A percentile compares a stretch with the other conserved stretches of the same genome.
Evolutionary conservation across 92 coral and sea anemone genomes (phyloP).

Genomic region (Pocillopora grandis): DNA sequence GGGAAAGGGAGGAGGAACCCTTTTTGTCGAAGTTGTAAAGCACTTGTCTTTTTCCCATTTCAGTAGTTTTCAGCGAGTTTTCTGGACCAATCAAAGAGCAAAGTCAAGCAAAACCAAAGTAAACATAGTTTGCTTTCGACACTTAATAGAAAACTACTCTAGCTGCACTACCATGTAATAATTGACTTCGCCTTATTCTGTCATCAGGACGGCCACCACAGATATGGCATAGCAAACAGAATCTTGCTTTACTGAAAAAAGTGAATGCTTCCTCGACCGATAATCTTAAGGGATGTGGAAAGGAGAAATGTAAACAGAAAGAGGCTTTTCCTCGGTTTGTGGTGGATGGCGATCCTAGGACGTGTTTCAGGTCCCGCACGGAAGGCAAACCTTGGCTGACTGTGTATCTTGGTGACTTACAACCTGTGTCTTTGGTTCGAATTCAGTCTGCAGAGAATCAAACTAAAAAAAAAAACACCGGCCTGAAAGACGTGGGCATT

Average conservation of each 20-base stretch:
- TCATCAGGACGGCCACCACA: neutral
- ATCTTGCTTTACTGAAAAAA: conserved; percentile 9
- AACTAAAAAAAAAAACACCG: too few relatives aligned
- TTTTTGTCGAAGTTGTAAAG: too few relatives aligned
- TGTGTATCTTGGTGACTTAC: neutral
- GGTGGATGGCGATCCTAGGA: neutral
- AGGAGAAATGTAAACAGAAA: neutral
- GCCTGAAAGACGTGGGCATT: neutral
- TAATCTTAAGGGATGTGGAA: neutral
- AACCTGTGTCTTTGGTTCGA: neutral
- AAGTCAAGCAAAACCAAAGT: too few relatives aligned
- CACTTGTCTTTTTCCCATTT: too few relatives aligned
- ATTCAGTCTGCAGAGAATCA: neutral
- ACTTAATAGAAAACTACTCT: neutral
- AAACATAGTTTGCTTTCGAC: too few relatives aligned
- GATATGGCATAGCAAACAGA: conserved; percentile 23
- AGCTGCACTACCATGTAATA: neutral
- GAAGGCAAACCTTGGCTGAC: neutral
- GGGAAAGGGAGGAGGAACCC: too few relatives aligned
- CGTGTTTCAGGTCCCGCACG: neutral
- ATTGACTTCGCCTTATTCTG: neutral
- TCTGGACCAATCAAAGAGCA: too few relatives aligned
- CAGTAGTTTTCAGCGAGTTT: too few relatives aligned
- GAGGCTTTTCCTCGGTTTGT: neutral
- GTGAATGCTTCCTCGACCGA: conserved; percentile 13